phyloP scores from a whole-genome alignment of 37 sponge, comb jelly and placozoan species.

The Chondrosia reniformis region DNA sequence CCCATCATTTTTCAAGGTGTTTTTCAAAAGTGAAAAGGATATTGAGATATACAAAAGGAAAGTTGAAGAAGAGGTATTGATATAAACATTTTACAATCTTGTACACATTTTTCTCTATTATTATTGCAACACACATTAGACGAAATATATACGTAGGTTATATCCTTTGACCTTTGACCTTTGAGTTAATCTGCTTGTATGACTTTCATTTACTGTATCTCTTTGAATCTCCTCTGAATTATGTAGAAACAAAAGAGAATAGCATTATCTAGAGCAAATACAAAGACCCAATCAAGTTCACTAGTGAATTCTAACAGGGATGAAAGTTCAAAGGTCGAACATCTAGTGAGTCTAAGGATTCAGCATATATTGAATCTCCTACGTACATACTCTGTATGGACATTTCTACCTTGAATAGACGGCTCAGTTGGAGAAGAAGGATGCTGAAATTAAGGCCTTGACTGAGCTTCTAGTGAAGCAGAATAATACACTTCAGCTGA shows the following conservation, averaged over 20 bases:
- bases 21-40: constrained; percentile 45
- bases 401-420: background rate
- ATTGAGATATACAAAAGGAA: constrained; percentile 27
- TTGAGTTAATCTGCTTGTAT: background rate
- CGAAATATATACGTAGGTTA: background rate
- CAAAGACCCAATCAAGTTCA: constrained; percentile 22
- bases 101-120: too few relatives aligned
- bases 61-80: background rate
- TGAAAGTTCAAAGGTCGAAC: constrained; percentile 28
- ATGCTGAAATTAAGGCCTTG: constrained; percentile 1
- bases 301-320: constrained; percentile 17
- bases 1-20: constrained; percentile 7
- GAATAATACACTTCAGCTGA: background rate
- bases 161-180: background rate
- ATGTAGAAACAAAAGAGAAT: constrained; percentile 43
- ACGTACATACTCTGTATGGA: background rate
- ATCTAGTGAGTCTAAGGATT: constrained; percentile 33
- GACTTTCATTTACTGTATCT: too few relatives aligned
- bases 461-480: background rate
- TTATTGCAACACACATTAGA: background rate
- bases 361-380: background rate
- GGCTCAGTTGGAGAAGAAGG: constrained; percentile 6
- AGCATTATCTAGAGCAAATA: background rate
- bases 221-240: background rate
- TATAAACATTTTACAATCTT: background rate